Evolutionary conservation across 1,140 invertebrate genomes (phyloP).

Genomic region (Neodiprion lecontei): DNA sequence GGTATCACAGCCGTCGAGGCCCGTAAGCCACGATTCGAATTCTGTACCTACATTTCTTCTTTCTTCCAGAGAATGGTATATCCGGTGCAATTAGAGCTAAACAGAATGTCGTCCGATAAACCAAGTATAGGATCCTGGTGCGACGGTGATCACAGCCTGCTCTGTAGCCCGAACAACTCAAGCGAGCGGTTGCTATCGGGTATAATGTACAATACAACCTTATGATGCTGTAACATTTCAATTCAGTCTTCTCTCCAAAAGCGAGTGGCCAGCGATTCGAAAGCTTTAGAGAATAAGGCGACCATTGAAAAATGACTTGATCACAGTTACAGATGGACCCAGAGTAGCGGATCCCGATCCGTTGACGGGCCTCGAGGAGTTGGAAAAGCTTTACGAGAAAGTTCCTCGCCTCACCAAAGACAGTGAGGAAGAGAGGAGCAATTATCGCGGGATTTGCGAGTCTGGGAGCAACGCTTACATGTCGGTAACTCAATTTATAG

Average conservation of each 20-base stretch:
- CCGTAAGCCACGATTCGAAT: no score
- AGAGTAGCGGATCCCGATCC: background rate
- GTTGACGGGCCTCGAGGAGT: background rate
- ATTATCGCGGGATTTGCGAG: background rate
- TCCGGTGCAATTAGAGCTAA: constrained; percentile 3
- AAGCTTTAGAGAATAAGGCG: background rate
- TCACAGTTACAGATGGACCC: background rate
- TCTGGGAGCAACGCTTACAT: background rate
- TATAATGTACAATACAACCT: background rate
- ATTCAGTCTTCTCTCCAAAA: background rate
- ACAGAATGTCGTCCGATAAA: background rate
- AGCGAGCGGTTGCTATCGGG: background rate
- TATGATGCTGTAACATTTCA: background rate
- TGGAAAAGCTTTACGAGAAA: background rate
- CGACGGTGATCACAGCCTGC: background rate
- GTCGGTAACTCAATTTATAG: background rate
- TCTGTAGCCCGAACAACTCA: background rate
- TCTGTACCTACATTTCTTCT: no score
- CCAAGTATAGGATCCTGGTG: background rate
- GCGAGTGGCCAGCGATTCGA: background rate
- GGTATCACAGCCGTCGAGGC: background rate
- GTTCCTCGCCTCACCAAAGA: background rate
- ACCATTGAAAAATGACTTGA: background rate
- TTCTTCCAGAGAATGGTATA: constrained; percentile 14
- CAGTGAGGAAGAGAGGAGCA: background rate